Base-by-base conservation (phyloP, 2,797 vertebrate genomes). In the Pipistrellus pipistrellus region DNA sequence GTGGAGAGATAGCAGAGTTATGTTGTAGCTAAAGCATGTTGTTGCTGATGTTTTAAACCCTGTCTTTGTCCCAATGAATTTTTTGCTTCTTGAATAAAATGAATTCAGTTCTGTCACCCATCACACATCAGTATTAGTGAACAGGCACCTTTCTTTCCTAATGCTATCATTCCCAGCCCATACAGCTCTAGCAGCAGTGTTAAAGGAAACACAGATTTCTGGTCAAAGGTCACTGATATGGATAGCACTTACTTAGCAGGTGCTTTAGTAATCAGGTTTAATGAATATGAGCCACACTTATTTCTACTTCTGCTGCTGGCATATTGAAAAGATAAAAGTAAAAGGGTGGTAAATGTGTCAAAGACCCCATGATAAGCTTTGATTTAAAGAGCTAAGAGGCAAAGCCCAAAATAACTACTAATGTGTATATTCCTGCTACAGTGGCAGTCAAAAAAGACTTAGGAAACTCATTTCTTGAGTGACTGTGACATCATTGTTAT, bases 201-300 rank as follows among this genome's bases (percentile, higher is more conserved):
- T 96, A 86, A 48, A 93, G 90, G 88, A 97, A 97, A 94, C 41
- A 94, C 71, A 88, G 81, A 96, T 95, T 96, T 88, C 86, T 62
- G 71, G 96, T 87, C 94, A 94, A 80, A 97, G 97, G 46, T 97
- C 97, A 96, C 90, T 91, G 76, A 90, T 96, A 94, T 83, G 55
- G 69, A 89, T 92, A 92, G 78, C 17, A 38, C 76, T 88, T 93
- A 51, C 92, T 95, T 96, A 97, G 93, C 88, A 95, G 93, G 97
- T 97, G 68, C 92, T 93, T 97, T 82, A 55, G 93, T 91, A 94
- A 95, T 97, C 96, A 85, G 48, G 72, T 97, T 53, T 97, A 97
- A 97, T 57, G 23, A 97, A 68, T 84, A 92, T 90, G 90, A 96
- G 76, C 88, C 85, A 82, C 66, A 92, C 17, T 96, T 75, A 51